Conservation (phyloP, 2,113 vertebrate genomes). For the Porphyrio hochstetteri region DNA sequence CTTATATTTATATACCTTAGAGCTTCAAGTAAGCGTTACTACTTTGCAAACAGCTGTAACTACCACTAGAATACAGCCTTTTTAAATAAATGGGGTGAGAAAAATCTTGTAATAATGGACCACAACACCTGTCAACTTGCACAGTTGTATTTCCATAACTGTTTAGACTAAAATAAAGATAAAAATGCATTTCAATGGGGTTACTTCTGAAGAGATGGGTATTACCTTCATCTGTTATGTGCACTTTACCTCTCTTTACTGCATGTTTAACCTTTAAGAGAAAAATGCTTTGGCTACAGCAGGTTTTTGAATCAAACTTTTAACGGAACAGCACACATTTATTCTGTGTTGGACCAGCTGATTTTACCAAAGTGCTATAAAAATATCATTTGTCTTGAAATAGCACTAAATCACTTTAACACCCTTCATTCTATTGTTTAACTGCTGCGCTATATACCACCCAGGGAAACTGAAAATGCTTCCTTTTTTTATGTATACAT, state of each 20-base stretch:
- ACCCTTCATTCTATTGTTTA: neutral
- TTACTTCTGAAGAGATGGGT: neutral
- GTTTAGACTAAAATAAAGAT: neutral
- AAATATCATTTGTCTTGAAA: slow-evolving; percentile 5
- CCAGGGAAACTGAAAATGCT: neutral
- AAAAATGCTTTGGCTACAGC: neutral
- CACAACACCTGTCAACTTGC: neutral
- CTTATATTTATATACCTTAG: neutral
- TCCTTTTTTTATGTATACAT: neutral
- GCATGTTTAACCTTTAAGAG: neutral
- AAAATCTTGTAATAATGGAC: neutral
- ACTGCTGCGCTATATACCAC: neutral
- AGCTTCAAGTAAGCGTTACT: neutral
- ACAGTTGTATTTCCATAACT: neutral
- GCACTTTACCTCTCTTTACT: neutral
- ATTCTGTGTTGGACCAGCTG: neutral
- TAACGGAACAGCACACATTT: neutral
- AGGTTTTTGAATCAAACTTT: neutral
- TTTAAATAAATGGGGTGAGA: neutral
- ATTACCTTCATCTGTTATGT: neutral
- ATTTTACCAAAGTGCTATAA: neutral
- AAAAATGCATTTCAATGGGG: neutral
- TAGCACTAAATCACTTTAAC: slow-evolving; percentile 13
- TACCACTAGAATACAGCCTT: neutral
- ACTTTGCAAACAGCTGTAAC: neutral